Evolutionary conservation across 2,113 vertebrate species (phyloP).

Genomic region (Heterotis niloticus): DNA sequence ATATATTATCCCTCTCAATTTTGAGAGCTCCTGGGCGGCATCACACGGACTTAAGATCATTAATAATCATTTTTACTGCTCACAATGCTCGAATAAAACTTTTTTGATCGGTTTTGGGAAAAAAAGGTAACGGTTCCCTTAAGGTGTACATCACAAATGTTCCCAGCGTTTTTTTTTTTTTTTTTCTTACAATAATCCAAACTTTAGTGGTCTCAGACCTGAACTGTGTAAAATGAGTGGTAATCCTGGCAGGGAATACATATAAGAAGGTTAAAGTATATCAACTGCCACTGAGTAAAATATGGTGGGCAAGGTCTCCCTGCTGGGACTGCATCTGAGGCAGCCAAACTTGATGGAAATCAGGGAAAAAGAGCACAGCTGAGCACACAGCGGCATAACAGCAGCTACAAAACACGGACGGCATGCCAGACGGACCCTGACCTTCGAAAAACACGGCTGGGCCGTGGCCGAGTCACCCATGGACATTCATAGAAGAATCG

Average conservation of each 20-base stretch:
- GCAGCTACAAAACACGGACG: neutral
- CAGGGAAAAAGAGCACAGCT: neutral
- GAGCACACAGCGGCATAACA: neutral
- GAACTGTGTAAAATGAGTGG: constrained; percentile 5
- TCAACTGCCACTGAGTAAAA: neutral
- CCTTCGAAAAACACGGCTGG: neutral
- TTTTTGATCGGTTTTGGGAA: constrained; percentile 46
- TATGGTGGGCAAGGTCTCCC: neutral
- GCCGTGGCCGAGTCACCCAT: neutral
- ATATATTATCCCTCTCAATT: constrained; percentile 46
- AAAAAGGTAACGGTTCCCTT: constrained; percentile 54
- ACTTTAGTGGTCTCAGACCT: too few species aligned
- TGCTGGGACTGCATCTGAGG: neutral
- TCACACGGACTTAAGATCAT: constrained; percentile 53
- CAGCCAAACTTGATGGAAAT: neutral
- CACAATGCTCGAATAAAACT: constrained; percentile 58
- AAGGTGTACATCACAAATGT: neutral
- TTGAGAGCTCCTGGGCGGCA: constrained; percentile 37
- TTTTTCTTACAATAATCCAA: neutral
- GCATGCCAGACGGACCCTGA: neutral
- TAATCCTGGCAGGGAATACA: neutral
- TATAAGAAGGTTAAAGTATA: too few species aligned
- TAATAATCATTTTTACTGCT: constrained; percentile 69
- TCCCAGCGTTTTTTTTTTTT: neutral
- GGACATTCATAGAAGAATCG: neutral